Conservation (phyloP, 2,797 vertebrate species). For the Gephyroberyx darwinii region DNA sequence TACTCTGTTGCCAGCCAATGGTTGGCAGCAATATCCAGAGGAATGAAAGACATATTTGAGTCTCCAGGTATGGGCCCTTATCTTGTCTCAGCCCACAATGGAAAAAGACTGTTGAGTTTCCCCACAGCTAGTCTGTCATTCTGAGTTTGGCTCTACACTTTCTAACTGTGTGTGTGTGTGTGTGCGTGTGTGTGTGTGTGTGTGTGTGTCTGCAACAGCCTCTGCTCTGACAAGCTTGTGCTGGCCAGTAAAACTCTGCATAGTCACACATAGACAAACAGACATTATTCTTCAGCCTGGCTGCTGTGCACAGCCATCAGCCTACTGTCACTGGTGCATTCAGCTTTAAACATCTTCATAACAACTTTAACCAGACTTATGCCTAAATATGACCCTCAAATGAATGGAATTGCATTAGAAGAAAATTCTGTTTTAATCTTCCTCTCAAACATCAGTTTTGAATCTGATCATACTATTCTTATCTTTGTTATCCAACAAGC, state of each 20-base stretch:
- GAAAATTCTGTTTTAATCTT: background rate
- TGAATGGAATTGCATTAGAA: conserved; percentile 3
- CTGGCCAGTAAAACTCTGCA: conserved; percentile 29
- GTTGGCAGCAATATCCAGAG: conserved; percentile 15
- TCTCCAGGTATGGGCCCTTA: conserved; percentile 38
- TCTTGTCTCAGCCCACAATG: conserved; percentile 31
- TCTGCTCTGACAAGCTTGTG: conserved; percentile 24
- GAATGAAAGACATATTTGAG: conserved; percentile 18
- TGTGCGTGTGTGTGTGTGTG: conserved; percentile 27
- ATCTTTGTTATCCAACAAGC: conserved; percentile 21
- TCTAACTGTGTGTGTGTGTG: conserved; percentile 34
- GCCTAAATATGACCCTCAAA: background rate
- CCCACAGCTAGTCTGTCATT: conserved; percentile 55
- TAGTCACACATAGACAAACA: conserved; percentile 20
- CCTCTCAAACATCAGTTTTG: conserved; percentile 15
- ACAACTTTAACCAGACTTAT: background rate
- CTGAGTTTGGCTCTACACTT: conserved; percentile 48
- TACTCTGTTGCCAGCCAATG: background rate
- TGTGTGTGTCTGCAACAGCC: background rate
- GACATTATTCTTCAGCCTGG: conserved; percentile 36
- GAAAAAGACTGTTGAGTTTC: conserved; percentile 50
- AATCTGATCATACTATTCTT: conserved; percentile 27
- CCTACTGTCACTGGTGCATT: conserved; percentile 16
- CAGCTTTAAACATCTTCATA: background rate
- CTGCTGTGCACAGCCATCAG: conserved; percentile 18